Evolutionary conservation across 2,888 invertebrate species (phyloP).

Genomic region (Watsonalla binaria): DNA sequence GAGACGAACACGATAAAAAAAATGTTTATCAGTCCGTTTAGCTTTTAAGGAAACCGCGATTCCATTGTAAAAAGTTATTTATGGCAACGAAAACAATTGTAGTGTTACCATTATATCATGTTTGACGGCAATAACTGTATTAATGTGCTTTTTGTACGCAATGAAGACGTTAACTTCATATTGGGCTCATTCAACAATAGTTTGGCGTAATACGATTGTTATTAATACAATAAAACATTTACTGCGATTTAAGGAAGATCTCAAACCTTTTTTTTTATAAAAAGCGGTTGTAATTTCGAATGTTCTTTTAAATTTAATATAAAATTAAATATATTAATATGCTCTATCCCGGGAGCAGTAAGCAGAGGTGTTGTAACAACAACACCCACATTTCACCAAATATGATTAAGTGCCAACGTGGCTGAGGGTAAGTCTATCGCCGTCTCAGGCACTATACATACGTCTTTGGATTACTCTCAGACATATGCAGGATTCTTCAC

Average conservation of each 20-base stretch:
- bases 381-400: too few species aligned
- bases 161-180: constrained; percentile 65
- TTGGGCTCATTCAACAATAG: constrained; percentile 44
- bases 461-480: too few species aligned
- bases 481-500: too few species aligned
- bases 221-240: constrained; percentile 1
- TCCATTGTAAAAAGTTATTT: constrained; percentile 76
- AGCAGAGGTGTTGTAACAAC: too few species aligned
- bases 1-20: constrained; percentile 56
- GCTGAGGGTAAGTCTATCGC: too few species aligned
- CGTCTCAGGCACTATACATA: too few species aligned
- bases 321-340: too few species aligned
- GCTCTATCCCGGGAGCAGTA: too few species aligned
- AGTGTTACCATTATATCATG: constrained; percentile 74
- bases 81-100: constrained; percentile 75
- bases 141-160: constrained; percentile 57
- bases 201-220: constrained; percentile 28
- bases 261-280: background rate
- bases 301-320: too few species aligned
- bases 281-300: too few species aligned
- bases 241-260: background rate
- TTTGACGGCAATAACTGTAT: constrained; percentile 76
- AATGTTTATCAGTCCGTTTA: constrained; percentile 77
- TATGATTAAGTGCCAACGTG: too few species aligned
- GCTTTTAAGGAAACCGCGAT: constrained; percentile 78